Base-by-base conservation (phyloP, 2,888 invertebrate genomes). In the Apodemia mormo region DNA sequence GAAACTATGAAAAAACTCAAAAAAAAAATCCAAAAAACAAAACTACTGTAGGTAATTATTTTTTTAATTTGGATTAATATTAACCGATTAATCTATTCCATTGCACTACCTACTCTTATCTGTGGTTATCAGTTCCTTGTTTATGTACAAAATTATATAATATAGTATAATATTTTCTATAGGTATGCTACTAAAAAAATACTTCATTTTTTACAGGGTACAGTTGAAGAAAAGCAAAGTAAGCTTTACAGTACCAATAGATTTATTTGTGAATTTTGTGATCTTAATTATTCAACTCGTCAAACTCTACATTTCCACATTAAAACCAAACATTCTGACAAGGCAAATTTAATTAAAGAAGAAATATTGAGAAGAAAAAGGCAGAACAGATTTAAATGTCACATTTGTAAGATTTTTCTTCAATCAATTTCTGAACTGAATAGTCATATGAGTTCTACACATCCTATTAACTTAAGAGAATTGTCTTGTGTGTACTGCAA, bases 191-290 rank as follows among this genome's bases (percentile, higher is more conserved):
- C 8, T 1, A 40, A 7, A 40, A 40, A 40, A 40, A 8, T 7
- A 40, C 7, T 40, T 40, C 40, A 9, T 14, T 33, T 68, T 5
- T 73, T 77, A 66, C 76, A 80, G 78, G 33, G 9, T 2, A 22
- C 43, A 45, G 14, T 67, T 45, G 67, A 56, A 33, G 68, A 71
- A 56, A 74, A 72, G 14, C 81, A 81, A 81, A 77, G 77, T 68
- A 73, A 76, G 71, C 68, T 71, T 37, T 78, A 82, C 52, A 64
- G 69, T 2, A 61, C 52, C 1, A 81, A 81, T 5, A 79, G 75
- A 73, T 78, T 76, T 72, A 30, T 76, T 2, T 84, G 84, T 68
- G 78, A 75, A 70, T 84, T 78, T 67, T 87, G 87, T 70, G 76
- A 83, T 9, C 74, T 77, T 2, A 74, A 77, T 8, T 87, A 86